Evolutionary conservation across 2,113 vertebrate genomes (phyloP).

Genomic region (Leptobrachium ailaonicum): DNA sequence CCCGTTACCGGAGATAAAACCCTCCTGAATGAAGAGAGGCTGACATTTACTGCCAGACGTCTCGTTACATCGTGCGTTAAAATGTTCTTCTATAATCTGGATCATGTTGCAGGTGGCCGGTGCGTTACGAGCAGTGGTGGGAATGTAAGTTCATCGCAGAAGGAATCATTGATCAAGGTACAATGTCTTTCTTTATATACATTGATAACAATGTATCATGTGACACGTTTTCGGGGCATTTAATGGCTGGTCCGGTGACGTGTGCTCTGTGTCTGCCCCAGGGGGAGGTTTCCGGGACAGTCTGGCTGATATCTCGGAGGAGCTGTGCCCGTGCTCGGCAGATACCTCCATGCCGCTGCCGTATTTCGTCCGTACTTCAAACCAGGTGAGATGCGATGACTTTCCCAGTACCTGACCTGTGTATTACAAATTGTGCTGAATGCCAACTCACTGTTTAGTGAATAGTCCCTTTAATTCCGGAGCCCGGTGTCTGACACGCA

Average conservation of each 20-base stretch:
- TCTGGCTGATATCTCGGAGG: conserved; percentile 96
- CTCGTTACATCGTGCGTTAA: too few species aligned
- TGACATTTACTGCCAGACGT: too few species aligned
- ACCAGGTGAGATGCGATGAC: conserved; percentile 76
- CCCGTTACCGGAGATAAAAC: too few species aligned
- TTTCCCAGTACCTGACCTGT: too few species aligned
- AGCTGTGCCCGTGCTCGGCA: conserved; percentile 92
- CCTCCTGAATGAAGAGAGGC: too few species aligned
- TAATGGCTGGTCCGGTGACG: too few species aligned
- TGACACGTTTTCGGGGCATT: too few species aligned
- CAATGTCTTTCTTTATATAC: background rate
- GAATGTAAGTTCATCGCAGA: conserved; percentile 98
- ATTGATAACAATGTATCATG: too few species aligned
- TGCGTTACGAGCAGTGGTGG: conserved; percentile 98
- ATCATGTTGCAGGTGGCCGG: conserved; percentile 79
- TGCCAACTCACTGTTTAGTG: too few species aligned
- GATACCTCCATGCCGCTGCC: conserved; percentile 89
- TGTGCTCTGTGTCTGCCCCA: conserved; percentile 47
- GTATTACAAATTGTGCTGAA: too few species aligned
- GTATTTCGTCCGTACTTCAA: conserved; percentile 91
- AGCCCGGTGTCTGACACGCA: background rate
- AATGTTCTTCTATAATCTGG: too few species aligned
- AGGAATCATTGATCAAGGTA: conserved; percentile 97
- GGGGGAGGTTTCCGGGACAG: conserved; percentile 96
- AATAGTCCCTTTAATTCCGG: background rate